Percentiles rank a stretch among this genome's conserved stretches.
Evolutionary conservation across 2,113 vertebrate species (phyloP).

Genomic region (Grammomys dolichurus): DNA sequence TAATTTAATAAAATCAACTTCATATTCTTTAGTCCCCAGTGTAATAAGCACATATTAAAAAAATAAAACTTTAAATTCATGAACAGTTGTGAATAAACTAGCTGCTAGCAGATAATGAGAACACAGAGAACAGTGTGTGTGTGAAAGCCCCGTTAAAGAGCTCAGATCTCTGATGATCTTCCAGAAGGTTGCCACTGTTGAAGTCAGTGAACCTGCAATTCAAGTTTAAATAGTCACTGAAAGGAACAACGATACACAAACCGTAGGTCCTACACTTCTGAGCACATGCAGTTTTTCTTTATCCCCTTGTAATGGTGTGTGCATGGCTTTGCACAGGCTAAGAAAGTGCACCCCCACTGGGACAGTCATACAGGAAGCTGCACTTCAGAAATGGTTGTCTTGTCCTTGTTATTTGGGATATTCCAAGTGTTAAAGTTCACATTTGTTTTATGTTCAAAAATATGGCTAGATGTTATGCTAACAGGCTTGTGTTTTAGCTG

Average conservation of each 20-base stretch:
- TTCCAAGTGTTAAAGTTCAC: slow-evolving; percentile 66
- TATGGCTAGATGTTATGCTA: slow-evolving; percentile 26
- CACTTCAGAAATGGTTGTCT: slow-evolving; percentile 73
- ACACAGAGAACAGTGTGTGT: slow-evolving; percentile 73
- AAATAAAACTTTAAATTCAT: slow-evolving; percentile 88
- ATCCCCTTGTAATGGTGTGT: slow-evolving; percentile 1
- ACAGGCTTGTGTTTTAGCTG: not conserved
- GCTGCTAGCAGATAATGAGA: slow-evolving; percentile 76
- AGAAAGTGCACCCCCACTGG: slow-evolving; percentile 23
- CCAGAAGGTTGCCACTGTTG: slow-evolving; percentile 64
- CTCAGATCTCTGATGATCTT: slow-evolving; percentile 64
- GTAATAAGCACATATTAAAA: slow-evolving; percentile 88
- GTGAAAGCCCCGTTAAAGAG: not conserved
- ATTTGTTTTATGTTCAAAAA: slow-evolving; percentile 72
- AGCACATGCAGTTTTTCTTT: slow-evolving; percentile 64
- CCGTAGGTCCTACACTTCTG: slow-evolving; percentile 64
- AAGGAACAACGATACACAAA: not conserved
- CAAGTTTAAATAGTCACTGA: slow-evolving; percentile 42
- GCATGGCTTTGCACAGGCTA: slow-evolving; percentile 59
- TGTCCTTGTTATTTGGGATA: slow-evolving; percentile 49
- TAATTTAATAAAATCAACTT: slow-evolving; percentile 88
- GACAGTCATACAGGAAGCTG: slow-evolving; percentile 67
- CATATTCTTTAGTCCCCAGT: slow-evolving; percentile 83
- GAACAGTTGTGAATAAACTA: slow-evolving; percentile 80
- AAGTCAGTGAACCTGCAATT: slow-evolving; percentile 65